These are phyloP conservation scores for Mellilla xanthometata DNA, from an alignment of 2,888 invertebrate genomes.

Conservation along the genomic window DNA sequence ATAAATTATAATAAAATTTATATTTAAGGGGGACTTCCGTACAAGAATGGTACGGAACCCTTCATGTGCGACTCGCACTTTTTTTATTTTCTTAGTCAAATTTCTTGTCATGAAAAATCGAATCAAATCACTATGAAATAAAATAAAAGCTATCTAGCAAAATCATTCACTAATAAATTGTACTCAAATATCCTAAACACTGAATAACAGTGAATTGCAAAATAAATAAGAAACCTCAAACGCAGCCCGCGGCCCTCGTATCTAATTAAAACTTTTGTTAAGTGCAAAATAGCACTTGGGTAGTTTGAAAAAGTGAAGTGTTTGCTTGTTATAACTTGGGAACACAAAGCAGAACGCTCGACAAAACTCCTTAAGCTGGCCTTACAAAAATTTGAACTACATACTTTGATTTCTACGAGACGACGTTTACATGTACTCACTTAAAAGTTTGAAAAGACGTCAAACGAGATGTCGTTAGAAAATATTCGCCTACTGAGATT, in stretches of 20 bases:
- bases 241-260: constrained; percentile 37
- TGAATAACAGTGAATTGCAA: constrained; percentile 7
- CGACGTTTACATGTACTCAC: not conserved
- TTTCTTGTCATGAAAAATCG: too few species aligned
- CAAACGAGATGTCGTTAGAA: not conserved
- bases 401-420: constrained; percentile 9
- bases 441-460: not conserved
- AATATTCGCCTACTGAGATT: too few species aligned
- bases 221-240: constrained; percentile 29
- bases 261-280: constrained; percentile 55
- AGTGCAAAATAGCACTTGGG: constrained; percentile 46
- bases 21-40: too few species aligned
- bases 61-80: too few species aligned
- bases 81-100: too few species aligned
- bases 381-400: constrained; percentile 22
- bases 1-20: too few species aligned
- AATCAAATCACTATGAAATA: too few species aligned
- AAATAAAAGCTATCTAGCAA: too few species aligned
- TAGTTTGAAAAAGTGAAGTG: constrained; percentile 41
- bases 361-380: constrained; percentile 19
- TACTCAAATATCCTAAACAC: not conserved
- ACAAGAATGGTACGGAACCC: too few species aligned
- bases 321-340: constrained; percentile 50
- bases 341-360: constrained; percentile 33
- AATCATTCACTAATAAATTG: too few species aligned